Base-by-base conservation (phyloP, 2,888 invertebrate species). In the Lycophotia porphyrea region DNA sequence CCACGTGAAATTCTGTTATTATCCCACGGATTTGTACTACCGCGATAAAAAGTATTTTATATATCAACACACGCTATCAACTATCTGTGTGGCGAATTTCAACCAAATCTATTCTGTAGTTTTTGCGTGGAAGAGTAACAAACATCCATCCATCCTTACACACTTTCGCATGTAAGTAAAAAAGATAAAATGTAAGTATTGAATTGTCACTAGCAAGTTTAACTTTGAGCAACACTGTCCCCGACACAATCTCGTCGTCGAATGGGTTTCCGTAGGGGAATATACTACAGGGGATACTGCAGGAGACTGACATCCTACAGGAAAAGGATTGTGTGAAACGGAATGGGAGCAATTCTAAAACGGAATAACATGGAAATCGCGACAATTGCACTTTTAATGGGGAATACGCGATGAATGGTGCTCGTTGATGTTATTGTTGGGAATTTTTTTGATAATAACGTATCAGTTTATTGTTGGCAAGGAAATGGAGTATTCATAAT, bases 221-320 rank as follows among this genome's bases (percentile, higher is more conserved):
- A 39, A 73, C 61, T 74, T 85, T 83, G 74, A 71, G 47, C 2
- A 68, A 15, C 65, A 36, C 34, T 42, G 42, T 0, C 18, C 18
- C 3, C 49, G 47, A 71, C 42, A 66, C 69, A 80, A 86, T 86
- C 84, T 84, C 55, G 49, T 64, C 74, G 71, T 70, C n/a, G 44
- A 81, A 84, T 81, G 70, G 42, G 73, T 67, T 85, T 87, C 86
- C 86, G 76, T 55, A 47, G 36, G 67, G 71, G 42, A 77, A 76
- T 71, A 73, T 71, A 71, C 58, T 67, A 71, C 72, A 18, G 39
- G 27, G 27, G 5, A 71, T 70, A 63, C 61, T 70, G 66, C 42
- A 64, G 74, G 36, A 58, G 61, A 71, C 71, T 76, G 81, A 71
- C 74, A 71, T 78, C 60, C 63, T 67, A 1, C 42, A 70, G 84